These are phyloP conservation scores for Amphilophus citrinellus DNA, from an alignment of 2,113 vertebrate species.

Conservation along the genomic window DNA sequence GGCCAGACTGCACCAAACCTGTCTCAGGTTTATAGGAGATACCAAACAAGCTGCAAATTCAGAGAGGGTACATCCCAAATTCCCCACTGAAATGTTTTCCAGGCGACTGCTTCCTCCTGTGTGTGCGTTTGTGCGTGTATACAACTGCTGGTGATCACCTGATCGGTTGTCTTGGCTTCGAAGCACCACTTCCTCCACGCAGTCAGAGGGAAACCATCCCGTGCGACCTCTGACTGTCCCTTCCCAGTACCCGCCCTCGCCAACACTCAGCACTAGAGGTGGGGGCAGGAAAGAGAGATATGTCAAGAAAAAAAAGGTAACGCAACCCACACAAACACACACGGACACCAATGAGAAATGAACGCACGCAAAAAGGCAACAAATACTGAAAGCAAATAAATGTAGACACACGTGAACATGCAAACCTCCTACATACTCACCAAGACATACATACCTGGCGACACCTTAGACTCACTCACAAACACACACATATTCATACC, in stretches of 20 bases:
- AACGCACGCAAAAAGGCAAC: slow-evolving; percentile 43
- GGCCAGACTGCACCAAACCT: neutral
- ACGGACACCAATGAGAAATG: slow-evolving; percentile 31
- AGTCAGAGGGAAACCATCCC: slow-evolving; percentile 95
- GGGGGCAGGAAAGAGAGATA: slow-evolving; percentile 21
- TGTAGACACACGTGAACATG: slow-evolving; percentile 55
- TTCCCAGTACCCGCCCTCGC: slow-evolving; percentile 95
- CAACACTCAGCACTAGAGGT: slow-evolving; percentile 88
- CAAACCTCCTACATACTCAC: slow-evolving; percentile 77
- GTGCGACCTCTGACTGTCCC: slow-evolving; percentile 90
- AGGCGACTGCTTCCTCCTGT: neutral
- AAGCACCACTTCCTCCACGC: slow-evolving; percentile 90
- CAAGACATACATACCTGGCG: slow-evolving; percentile 79
- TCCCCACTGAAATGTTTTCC: neutral
- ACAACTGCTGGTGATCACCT: slow-evolving; percentile 75
- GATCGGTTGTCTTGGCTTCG: slow-evolving; percentile 88
- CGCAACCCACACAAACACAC: neutral
- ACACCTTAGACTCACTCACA: slow-evolving; percentile 80
- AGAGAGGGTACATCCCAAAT: neutral
- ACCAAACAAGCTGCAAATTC: neutral
- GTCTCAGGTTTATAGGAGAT: neutral
- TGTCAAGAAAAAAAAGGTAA: slow-evolving; percentile 37
- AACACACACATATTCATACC: slow-evolving; percentile 80
- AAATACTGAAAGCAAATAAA: slow-evolving; percentile 25
- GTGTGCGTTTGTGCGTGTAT: neutral